These are phyloP conservation scores for Poeciliopsis occidentalis DNA, from an alignment of 2,113 vertebrate species.

Conservation along the genomic window DNA sequence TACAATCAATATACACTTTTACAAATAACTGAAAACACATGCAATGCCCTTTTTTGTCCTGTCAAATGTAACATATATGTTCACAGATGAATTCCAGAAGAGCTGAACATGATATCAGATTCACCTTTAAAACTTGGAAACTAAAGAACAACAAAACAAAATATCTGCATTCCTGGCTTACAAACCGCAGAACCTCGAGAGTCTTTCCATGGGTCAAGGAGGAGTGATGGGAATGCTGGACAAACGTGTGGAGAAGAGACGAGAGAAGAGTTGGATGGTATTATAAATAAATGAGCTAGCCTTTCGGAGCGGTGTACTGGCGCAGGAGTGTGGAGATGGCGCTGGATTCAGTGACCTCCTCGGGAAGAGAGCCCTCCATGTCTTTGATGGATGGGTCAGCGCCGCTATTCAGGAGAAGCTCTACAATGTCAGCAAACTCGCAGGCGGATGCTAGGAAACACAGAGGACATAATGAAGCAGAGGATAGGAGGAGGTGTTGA, in stretches of 20 bases:
- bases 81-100: constrained; percentile 15
- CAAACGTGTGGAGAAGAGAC: not conserved
- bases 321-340: constrained; percentile 85
- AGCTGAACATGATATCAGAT: constrained; percentile 37
- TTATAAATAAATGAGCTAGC: constrained; percentile 54
- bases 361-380: constrained; percentile 90
- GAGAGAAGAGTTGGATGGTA: not conserved
- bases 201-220: constrained; percentile 32
- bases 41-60: constrained; percentile 29
- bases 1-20: constrained; percentile 27
- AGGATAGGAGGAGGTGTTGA: too few relatives aligned
- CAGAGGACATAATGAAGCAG: not conserved
- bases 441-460: constrained; percentile 87
- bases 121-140: constrained; percentile 35
- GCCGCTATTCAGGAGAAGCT: constrained; percentile 88
- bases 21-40: constrained; percentile 16
- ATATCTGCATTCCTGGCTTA: constrained; percentile 19
- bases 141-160: constrained; percentile 35
- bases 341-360: constrained; percentile 91
- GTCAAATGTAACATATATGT: constrained; percentile 25
- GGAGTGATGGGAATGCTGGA: constrained; percentile 8
- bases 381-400: constrained; percentile 90
- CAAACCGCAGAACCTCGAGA: constrained; percentile 30
- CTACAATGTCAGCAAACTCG: constrained; percentile 94
- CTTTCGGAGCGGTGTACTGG: constrained; percentile 82